These are phyloP conservation scores for Shinisaurus crocodilurus DNA, from an alignment of 2,113 vertebrate species.

Conservation along the genomic window DNA sequence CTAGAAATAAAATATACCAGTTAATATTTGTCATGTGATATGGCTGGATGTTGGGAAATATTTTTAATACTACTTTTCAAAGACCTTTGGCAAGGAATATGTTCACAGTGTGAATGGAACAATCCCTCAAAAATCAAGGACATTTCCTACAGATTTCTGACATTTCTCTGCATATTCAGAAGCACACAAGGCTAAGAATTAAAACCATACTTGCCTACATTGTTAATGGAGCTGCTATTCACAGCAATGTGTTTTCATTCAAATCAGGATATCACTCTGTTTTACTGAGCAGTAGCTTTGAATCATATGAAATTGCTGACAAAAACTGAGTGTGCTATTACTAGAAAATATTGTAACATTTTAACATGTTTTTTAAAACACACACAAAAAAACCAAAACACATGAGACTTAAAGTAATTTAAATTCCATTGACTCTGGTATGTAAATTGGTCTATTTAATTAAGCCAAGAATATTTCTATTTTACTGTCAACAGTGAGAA, in stretches of 20 bases:
- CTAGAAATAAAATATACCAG: conserved; percentile 35
- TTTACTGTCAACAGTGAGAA: neutral
- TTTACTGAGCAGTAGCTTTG: conserved; percentile 7
- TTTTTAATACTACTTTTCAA: conserved; percentile 29
- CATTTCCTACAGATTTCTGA: neutral
- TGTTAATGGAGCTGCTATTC: neutral
- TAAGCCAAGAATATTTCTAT: neutral
- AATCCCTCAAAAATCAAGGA: conserved; percentile 2
- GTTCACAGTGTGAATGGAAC: neutral
- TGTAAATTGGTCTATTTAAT: neutral
- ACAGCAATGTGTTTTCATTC: neutral
- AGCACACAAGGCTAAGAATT: neutral
- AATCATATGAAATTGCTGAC: neutral
- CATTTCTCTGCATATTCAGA: neutral
- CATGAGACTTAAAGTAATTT: neutral
- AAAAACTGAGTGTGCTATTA: neutral
- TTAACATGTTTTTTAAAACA: neutral
- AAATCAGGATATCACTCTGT: neutral
- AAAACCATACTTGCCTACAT: neutral
- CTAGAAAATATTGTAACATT: neutral
- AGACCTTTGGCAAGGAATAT: neutral
- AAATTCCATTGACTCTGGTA: neutral
- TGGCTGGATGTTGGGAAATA: neutral
- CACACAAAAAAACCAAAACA: neutral
- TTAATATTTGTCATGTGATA: conserved; percentile 7